These are phyloP conservation scores for Neoniphon sammara DNA, from an alignment of 2,797 vertebrate genomes.

Conservation along the genomic window DNA sequence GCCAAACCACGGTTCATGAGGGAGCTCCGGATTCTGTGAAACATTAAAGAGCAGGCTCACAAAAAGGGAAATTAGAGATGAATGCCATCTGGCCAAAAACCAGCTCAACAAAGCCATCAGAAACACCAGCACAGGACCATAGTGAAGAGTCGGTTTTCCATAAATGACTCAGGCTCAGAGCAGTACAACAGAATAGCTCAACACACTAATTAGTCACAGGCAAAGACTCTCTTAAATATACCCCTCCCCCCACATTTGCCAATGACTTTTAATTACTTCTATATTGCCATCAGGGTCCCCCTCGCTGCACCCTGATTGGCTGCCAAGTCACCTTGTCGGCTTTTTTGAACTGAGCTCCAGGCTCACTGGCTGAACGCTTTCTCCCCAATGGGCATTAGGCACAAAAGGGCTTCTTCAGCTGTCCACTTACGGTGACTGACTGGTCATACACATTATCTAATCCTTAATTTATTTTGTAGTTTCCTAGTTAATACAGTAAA, in stretches of 20 bases:
- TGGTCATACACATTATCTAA: not conserved
- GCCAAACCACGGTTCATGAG: conserved; percentile 36
- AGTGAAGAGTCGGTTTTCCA: conserved; percentile 49
- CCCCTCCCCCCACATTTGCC: conserved; percentile 57
- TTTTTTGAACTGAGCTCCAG: conserved; percentile 73
- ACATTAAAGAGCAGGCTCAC: conserved; percentile 53
- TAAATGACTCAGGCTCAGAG: conserved; percentile 58
- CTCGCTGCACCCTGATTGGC: conserved; percentile 66
- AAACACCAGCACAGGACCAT: conserved; percentile 49
- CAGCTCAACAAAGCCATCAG: conserved; percentile 52
- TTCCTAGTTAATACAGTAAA: conserved; percentile 2
- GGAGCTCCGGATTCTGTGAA: conserved; percentile 44
- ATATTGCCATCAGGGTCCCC: conserved; percentile 61
- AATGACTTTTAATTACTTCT: conserved; percentile 75
- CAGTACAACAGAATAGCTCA: conserved; percentile 32
- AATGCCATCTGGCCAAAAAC: conserved; percentile 59
- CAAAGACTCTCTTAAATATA: conserved; percentile 54
- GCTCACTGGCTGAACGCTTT: conserved; percentile 69
- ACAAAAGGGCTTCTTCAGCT: conserved; percentile 52
- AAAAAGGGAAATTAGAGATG: conserved; percentile 55
- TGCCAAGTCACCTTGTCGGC: conserved; percentile 71
- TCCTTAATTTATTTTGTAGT: conserved; percentile 25
- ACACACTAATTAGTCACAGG: not conserved
- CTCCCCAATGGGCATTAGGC: conserved; percentile 59
- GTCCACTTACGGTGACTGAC: conserved; percentile 44